Evolutionary conservation across 2,888 invertebrate genomes (phyloP).

Genomic region (Notodromas monacha): DNA sequence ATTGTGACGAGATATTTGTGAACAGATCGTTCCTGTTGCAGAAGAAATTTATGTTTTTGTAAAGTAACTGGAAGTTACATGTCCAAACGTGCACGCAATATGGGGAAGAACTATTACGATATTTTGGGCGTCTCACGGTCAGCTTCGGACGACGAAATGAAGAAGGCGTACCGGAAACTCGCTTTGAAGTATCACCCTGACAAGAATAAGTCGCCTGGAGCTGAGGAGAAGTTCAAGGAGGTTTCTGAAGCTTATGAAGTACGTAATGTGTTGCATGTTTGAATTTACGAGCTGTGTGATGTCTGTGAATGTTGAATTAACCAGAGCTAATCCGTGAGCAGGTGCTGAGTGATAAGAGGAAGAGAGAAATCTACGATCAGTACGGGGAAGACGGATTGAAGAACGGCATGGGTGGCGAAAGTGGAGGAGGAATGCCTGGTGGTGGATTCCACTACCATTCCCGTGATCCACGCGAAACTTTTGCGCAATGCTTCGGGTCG

Average conservation of each 20-base stretch:
- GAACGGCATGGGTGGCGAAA: slow-evolving; percentile 11
- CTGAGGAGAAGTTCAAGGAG: slow-evolving; percentile 82
- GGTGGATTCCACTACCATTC: slow-evolving; percentile 46
- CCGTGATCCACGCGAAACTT: slow-evolving; percentile 84
- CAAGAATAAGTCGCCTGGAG: slow-evolving; percentile 75
- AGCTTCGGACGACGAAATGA: slow-evolving; percentile 81
- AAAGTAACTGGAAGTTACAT: too few relatives aligned
- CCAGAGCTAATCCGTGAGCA: too few relatives aligned
- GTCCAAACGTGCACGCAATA: too few relatives aligned
- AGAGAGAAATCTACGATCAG: slow-evolving; percentile 70
- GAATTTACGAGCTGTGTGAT: too few relatives aligned
- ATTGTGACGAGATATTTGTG: too few relatives aligned
- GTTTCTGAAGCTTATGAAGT: slow-evolving; percentile 96
- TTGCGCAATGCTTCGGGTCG: slow-evolving; percentile 85
- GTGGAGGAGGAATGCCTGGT: slow-evolving; percentile 21
- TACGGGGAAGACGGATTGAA: slow-evolving; percentile 74
- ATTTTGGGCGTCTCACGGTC: slow-evolving; percentile 52
- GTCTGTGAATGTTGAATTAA: too few relatives aligned
- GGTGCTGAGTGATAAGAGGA: slow-evolving; percentile 77
- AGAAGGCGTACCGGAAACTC: slow-evolving; percentile 79
- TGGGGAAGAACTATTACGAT: slow-evolving; percentile 96
- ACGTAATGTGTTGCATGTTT: too few relatives aligned
- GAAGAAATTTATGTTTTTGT: too few relatives aligned
- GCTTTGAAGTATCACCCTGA: slow-evolving; percentile 95
- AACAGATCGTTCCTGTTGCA: too few relatives aligned